Evolutionary conservation across 2,797 vertebrate species (phyloP).

Genomic region (Austrolebias charrua): DNA sequence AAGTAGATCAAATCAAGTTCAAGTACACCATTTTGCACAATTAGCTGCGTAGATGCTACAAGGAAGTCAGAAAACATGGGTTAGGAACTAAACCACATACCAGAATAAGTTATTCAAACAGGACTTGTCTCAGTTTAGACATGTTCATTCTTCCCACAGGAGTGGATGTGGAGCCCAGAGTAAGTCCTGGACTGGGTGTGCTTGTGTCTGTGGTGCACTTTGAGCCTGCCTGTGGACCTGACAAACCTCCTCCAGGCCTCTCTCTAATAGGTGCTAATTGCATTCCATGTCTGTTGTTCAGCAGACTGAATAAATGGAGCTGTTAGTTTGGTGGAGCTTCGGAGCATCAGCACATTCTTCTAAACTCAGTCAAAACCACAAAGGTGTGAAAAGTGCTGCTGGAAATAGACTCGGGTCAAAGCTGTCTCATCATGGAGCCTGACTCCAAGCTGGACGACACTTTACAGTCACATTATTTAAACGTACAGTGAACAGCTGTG

Average conservation of each 20-base stretch:
- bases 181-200: slow-evolving; percentile 9
- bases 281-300: slow-evolving; percentile 81
- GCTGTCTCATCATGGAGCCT: slow-evolving; percentile 9
- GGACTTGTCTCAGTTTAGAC: neutral
- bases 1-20: no score
- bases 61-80: no score
- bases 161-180: neutral
- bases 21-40: no score
- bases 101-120: no score
- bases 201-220: slow-evolving; percentile 29
- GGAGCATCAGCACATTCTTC: slow-evolving; percentile 81
- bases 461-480: no score
- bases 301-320: slow-evolving; percentile 80
- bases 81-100: no score
- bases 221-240: slow-evolving; percentile 47
- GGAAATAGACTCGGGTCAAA: slow-evolving; percentile 18
- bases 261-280: slow-evolving; percentile 84
- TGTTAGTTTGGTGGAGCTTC: slow-evolving; percentile 79
- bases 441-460: no score
- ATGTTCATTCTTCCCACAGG: neutral
- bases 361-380: slow-evolving; percentile 69
- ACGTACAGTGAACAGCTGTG: no score
- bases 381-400: slow-evolving; percentile 65
- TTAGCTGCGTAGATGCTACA: no score
- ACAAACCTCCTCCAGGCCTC: slow-evolving; percentile 74